Evolutionary conservation across 2,113 vertebrate genomes (phyloP), one percentile per base, ranked within the genome.

Genomic region (Neolamprologus longior): DNA sequence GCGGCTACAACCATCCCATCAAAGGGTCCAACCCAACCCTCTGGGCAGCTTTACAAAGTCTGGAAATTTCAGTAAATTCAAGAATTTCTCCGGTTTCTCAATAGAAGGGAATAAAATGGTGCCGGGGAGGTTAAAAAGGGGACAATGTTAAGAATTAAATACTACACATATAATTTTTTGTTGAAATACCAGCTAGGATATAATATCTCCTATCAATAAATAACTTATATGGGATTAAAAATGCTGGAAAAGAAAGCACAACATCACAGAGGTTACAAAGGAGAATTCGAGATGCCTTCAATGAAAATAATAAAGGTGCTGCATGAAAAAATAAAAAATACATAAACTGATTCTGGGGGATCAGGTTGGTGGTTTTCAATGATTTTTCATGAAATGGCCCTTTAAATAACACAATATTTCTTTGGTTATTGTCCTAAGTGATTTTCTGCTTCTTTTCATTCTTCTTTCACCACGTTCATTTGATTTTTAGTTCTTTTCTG

Each of bases 41-140:
- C 19, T 53, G 52, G 52, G 3, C 10, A 24, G n/a, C n/a, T n/a
- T n/a, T n/a, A n/a, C n/a, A n/a, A n/a, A n/a, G n/a, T n/a, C n/a
- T n/a, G n/a, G n/a, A n/a, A n/a, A 57, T 26, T 58, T 26, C 55
- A 58, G 24, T 58, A 55, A 55, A 55, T 55, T 24, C 2, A 13
- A 55, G 10, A 28, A 58, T 28, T 8, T 58, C 4, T 12, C n/a
- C 1, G 1, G 6, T 55, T 0, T 55, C 12, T 58, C 4, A 58
- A 58, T 28, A 58, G 24, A 9, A 28, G 4, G 10, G 3, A 24
- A 55, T 55, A 55, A 55, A 4, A 28, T 0, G 13, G 1, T 58
- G 1, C 13, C 0, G 1, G 13, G 7, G 7, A 58, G 24, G 7
- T 58, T 15, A 28, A 9, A 28, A 57, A 28, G 0, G 7, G 24